These are phyloP conservation scores for Nerophis lumbriciformis DNA, from an alignment of 2,113 vertebrate species.

Conservation along the genomic window DNA sequence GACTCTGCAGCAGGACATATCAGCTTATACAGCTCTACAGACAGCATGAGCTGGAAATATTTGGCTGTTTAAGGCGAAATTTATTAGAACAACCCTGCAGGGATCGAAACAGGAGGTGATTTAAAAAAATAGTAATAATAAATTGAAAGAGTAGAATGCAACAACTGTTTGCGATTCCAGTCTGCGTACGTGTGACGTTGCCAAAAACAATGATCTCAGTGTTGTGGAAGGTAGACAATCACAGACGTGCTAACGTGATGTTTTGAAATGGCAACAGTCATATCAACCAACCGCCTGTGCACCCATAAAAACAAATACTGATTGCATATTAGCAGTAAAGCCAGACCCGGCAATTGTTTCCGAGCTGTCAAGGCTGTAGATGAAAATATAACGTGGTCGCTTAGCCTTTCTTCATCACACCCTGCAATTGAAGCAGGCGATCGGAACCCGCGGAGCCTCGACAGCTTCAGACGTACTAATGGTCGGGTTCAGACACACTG, in stretches of 20 bases:
- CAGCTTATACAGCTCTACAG: constrained; percentile 37
- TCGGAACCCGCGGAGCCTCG: constrained; percentile 45
- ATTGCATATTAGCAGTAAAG: background rate
- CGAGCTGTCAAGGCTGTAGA: constrained; percentile 21
- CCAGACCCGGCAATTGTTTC: background rate
- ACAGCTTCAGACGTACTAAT: constrained; percentile 59
- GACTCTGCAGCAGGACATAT: constrained; percentile 33
- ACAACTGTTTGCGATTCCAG: background rate
- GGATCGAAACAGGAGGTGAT: background rate
- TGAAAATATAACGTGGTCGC: constrained; percentile 47
- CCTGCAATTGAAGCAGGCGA: constrained; percentile 41
- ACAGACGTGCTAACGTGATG: background rate
- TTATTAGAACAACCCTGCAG: constrained; percentile 29
- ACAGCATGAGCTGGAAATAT: constrained; percentile 35
- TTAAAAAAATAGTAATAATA: too few relatives aligned
- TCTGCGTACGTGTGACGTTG: background rate
- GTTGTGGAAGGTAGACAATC: background rate
- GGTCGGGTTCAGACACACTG: constrained; percentile 40
- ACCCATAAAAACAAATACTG: background rate
- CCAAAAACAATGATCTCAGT: background rate
- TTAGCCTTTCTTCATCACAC: constrained; percentile 34
- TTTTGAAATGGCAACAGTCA: background rate
- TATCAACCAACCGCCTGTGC: background rate
- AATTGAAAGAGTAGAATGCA: background rate
- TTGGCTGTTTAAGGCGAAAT: constrained; percentile 30